A percentile compares a stretch with the other conserved stretches of the same genome.
These are phyloP conservation scores for Percopsis omiscomaycus DNA, from an alignment of 2,797 vertebrate genomes.

Conservation along the genomic window DNA sequence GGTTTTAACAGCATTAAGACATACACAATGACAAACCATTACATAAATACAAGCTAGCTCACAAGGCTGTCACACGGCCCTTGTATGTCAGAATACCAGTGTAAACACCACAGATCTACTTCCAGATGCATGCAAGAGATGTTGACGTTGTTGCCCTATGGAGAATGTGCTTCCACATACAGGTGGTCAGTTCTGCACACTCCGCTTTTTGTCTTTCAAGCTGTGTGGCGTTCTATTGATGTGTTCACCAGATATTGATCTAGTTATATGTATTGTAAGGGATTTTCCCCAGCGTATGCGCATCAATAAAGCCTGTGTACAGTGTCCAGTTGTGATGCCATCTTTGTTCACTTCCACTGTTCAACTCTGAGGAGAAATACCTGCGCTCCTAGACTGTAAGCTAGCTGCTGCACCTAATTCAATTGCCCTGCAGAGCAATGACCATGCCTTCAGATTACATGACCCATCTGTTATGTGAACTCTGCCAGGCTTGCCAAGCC, in stretches of 20 bases:
- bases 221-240: constrained; percentile 34
- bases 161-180: constrained; percentile 13
- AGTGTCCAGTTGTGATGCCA: constrained; percentile 1
- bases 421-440: constrained; percentile 37
- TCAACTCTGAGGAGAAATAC: not conserved
- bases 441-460: constrained; percentile 25
- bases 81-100: constrained; percentile 9
- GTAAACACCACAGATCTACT: constrained; percentile 33
- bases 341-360: constrained; percentile 7
- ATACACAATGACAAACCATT: constrained; percentile 4
- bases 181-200: constrained; percentile 18
- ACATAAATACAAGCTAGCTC: too few relatives aligned
- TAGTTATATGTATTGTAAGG: constrained; percentile 22
- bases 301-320: constrained; percentile 53
- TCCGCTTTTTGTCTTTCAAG: constrained; percentile 21
- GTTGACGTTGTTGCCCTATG: constrained; percentile 3
- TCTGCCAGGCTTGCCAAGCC: constrained; percentile 28
- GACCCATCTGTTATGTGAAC: not conserved
- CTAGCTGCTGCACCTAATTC: constrained; percentile 16
- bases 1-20: constrained; percentile 3
- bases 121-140: constrained; percentile 10
- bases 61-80: too few relatives aligned
- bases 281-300: constrained; percentile 13
- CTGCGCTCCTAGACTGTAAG: constrained; percentile 5
- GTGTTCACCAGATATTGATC: constrained; percentile 11